phyloP scores from a whole-genome alignment of 2,113 vertebrate species.

The Alexandromys fortis region DNA sequence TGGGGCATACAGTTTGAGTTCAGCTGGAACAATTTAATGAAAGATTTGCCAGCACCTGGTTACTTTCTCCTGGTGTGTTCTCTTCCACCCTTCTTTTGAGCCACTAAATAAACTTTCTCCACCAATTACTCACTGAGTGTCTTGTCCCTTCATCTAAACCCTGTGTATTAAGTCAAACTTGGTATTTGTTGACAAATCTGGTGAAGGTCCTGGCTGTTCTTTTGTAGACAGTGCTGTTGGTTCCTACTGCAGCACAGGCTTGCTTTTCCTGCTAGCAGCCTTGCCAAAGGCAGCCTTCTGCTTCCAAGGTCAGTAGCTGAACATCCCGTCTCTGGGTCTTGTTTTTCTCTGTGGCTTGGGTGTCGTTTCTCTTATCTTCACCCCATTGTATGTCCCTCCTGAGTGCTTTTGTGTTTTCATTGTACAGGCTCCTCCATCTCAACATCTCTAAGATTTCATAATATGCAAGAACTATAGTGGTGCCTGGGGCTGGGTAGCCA shows the following conservation, averaged over 20 bases:
- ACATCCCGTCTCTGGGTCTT: neutral
- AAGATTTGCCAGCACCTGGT: neutral
- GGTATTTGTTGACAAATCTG: neutral
- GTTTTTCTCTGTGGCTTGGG: neutral
- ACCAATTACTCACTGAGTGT: neutral
- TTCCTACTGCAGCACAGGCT: neutral
- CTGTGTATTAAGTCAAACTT: neutral
- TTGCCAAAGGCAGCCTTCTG: too few species aligned
- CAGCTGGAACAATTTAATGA: neutral
- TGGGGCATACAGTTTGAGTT: neutral
- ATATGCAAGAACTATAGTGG: neutral
- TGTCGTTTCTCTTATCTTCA: neutral
- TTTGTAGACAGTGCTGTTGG: neutral
- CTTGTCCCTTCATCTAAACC: neutral
- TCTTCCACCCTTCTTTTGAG: neutral
- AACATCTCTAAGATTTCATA: neutral
- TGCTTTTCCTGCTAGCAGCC: neutral
- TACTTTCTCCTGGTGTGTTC: neutral
- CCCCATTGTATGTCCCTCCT: neutral
- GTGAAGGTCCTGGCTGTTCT: neutral
- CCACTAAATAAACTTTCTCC: neutral
- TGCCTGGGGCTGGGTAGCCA: neutral
- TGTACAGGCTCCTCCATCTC: neutral
- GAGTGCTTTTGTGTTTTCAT: neutral
- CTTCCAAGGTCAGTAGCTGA: neutral